Conservation (phyloP, 2,888 invertebrate genomes). For the Nomada fucata region DNA sequence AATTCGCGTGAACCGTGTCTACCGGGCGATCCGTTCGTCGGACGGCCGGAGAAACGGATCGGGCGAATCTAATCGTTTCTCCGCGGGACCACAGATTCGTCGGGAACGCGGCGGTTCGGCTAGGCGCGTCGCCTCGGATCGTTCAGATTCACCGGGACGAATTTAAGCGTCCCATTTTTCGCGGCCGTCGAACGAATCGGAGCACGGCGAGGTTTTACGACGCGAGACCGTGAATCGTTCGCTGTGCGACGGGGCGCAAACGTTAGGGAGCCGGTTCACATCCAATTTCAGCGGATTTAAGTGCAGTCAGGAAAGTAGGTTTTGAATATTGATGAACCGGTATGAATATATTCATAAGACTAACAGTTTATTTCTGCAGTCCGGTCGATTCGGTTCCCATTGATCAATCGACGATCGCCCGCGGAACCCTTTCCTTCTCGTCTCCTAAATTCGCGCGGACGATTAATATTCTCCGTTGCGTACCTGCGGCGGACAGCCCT, state of each 20-base stretch:
- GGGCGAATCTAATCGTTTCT: neutral
- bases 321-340: conserved; percentile 72
- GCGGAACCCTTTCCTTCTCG: conserved; percentile 21
- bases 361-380: conserved; percentile 73
- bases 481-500: conserved; percentile 9
- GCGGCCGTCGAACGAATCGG: conserved; percentile 4
- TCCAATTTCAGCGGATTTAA: conserved; percentile 68
- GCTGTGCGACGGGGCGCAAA: conserved; percentile 31
- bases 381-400: conserved; percentile 66
- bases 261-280: conserved; percentile 41
- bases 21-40: conserved; percentile 38
- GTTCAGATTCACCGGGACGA: neutral
- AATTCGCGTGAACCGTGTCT: conserved; percentile 31
- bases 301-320: conserved; percentile 68
- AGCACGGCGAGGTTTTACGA: conserved; percentile 39
- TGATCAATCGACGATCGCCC: conserved; percentile 63
- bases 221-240: conserved; percentile 53
- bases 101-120: no score
- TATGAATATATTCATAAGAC: conserved; percentile 73
- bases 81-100: neutral
- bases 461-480: conserved; percentile 61
- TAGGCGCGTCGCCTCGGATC: neutral
- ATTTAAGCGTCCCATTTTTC: neutral
- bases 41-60: neutral
- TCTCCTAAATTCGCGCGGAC: conserved; percentile 45